A percentile compares a stretch with the other conserved stretches of the same genome.
Conservation (phyloP, 1,140 invertebrate species). For the Diorhabda elongata region DNA sequence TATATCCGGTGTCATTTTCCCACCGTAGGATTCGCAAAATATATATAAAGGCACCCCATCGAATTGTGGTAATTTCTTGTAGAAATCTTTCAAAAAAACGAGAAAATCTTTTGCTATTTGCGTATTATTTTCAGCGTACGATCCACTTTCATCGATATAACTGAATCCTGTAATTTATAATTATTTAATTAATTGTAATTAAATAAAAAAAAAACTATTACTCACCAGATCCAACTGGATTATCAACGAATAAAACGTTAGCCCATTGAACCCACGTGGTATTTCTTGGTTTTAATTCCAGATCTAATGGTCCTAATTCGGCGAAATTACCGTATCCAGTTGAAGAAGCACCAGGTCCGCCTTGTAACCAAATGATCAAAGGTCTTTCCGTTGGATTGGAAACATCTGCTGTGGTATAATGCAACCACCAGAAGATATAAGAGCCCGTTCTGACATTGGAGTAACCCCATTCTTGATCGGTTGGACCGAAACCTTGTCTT, state of each 20-base stretch:
- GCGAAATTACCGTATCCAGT: conserved; percentile 76
- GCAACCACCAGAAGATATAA: conserved; percentile 82
- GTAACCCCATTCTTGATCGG: conserved; percentile 66
- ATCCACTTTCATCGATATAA: conserved; percentile 61
- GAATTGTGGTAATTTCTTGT: conserved; percentile 61
- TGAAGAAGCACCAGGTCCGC: conserved; percentile 68
- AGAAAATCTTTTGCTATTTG: conserved; percentile 78
- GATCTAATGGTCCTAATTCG: conserved; percentile 69
- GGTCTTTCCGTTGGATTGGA: conserved; percentile 58
- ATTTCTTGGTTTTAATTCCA: conserved; percentile 61
- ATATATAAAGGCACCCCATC: conserved; percentile 71
- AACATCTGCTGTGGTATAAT: conserved; percentile 61
- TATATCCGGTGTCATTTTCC: conserved; percentile 84
- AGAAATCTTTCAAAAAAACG: conserved; percentile 62
- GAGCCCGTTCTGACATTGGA: conserved; percentile 64
- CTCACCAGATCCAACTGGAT: conserved; percentile 58
- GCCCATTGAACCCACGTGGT: conserved; percentile 69
- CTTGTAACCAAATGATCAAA: conserved; percentile 64
- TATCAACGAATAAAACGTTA: conserved; percentile 83
- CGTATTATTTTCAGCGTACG: conserved; percentile 61
- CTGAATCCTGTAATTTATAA: conserved; percentile 64
- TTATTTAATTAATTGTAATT: no score
- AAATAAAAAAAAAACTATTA: no score
- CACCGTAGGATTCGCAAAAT: conserved; percentile 84
- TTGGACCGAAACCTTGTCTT: conserved; percentile 51